Percentiles rank a stretch among this genome's conserved stretches.
phyloP scores from a whole-genome alignment of 2,797 vertebrate genomes.

The Bradypus variegatus region DNA sequence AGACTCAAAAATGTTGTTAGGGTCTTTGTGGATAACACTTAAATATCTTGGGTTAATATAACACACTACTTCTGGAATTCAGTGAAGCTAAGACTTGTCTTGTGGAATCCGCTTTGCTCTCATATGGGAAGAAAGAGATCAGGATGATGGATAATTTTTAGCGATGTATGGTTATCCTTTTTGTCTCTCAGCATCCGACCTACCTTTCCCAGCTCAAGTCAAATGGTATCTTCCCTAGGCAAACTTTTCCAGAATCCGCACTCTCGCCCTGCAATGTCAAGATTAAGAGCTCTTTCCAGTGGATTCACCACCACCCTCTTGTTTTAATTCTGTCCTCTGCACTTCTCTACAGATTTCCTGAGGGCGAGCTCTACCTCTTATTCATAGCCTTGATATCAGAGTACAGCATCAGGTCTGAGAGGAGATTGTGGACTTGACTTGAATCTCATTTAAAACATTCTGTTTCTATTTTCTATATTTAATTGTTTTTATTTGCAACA shows the following conservation, averaged over 20 bases:
- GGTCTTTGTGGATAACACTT: background rate
- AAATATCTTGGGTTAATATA: background rate
- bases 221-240: background rate
- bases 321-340: background rate
- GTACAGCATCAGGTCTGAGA: background rate
- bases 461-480: background rate
- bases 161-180: background rate
- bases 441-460: background rate
- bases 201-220: background rate
- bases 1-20: background rate
- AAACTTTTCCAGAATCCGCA: background rate
- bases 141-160: background rate
- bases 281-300: background rate
- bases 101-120: conserved; percentile 3
- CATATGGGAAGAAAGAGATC: background rate
- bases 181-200: background rate
- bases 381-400: background rate
- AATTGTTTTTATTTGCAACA: background rate
- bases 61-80: background rate
- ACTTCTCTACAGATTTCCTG: background rate
- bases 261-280: background rate
- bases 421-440: background rate
- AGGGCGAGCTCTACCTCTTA: background rate
- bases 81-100: background rate
- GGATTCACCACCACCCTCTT: background rate